A percentile compares a stretch with the other conserved stretches of the same genome.
phyloP scores from a whole-genome alignment of 2,888 invertebrate species.

The Alitta virens region DNA sequence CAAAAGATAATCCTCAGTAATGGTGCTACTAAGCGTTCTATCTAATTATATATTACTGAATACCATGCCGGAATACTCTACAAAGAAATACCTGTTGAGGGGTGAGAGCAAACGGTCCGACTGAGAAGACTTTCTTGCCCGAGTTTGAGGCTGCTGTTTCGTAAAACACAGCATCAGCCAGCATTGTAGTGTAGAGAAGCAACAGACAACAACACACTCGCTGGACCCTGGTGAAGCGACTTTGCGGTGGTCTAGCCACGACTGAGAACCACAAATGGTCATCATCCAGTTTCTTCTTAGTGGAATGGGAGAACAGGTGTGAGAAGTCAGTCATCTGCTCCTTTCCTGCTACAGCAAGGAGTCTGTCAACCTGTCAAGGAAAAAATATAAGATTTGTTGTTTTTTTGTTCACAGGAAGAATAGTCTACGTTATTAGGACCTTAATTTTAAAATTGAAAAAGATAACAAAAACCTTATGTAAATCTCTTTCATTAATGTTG shows the following conservation, averaged over 20 bases:
- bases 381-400: no score
- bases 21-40: no score
- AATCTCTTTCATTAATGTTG: no score
- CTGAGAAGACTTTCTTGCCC: conserved; percentile 43
- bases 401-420: no score
- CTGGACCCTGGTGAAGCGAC: conserved; percentile 56
- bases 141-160: conserved; percentile 36
- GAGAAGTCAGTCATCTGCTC: conserved; percentile 58
- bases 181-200: conserved; percentile 59
- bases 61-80: no score
- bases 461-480: no score
- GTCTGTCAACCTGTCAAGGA: conserved; percentile 57
- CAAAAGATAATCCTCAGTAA: no score
- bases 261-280: conserved; percentile 62
- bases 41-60: no score
- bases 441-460: no score
- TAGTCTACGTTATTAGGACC: no score
- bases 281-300: conserved; percentile 57
- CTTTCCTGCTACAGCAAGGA: conserved; percentile 59
- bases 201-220: conserved; percentile 60
- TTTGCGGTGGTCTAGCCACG: conserved; percentile 59
- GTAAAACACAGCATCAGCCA: conserved; percentile 62
- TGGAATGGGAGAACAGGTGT: conserved; percentile 57
- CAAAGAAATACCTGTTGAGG: conserved; percentile 59
- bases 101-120: conserved; percentile 59